Conservation (phyloP, 2,888 invertebrate species). For the Rotaria macrura region DNA sequence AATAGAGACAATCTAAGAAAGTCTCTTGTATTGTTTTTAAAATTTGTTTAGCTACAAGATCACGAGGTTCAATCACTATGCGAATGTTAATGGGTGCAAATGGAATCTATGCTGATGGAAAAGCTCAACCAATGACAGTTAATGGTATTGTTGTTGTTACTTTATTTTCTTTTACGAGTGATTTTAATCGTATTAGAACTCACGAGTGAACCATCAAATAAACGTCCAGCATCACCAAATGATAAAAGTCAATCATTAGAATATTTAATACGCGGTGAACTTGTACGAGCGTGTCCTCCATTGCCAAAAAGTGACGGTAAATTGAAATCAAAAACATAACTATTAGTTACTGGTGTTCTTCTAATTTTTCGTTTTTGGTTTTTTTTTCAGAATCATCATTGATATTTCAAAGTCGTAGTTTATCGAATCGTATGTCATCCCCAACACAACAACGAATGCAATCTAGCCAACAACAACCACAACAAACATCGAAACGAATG, state of each 20-base stretch:
- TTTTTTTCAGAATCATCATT: neutral
- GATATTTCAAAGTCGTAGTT: neutral
- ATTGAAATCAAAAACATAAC: no score
- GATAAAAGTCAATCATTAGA: neutral
- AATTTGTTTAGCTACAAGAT: neutral
- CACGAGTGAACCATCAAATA: neutral
- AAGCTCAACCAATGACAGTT: neutral
- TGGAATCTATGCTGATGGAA: neutral
- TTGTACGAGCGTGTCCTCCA: neutral
- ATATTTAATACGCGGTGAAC: slow-evolving; percentile 1
- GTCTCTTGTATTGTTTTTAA: neutral
- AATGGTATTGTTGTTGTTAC: no score
- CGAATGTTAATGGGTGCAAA: neutral
- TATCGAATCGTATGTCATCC: neutral
- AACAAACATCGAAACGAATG: neutral
- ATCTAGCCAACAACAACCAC: neutral
- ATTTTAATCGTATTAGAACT: neutral
- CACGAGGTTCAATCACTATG: slow-evolving; percentile 16
- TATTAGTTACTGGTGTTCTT: no score
- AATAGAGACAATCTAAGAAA: no score
- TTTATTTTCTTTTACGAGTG: no score
- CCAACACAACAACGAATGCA: neutral
- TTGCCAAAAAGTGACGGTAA: neutral
- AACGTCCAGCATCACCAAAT: slow-evolving; percentile 2
- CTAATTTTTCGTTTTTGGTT: no score